Base-by-base conservation (phyloP, 2,888 invertebrate species). In the Torymus tubicola region DNA sequence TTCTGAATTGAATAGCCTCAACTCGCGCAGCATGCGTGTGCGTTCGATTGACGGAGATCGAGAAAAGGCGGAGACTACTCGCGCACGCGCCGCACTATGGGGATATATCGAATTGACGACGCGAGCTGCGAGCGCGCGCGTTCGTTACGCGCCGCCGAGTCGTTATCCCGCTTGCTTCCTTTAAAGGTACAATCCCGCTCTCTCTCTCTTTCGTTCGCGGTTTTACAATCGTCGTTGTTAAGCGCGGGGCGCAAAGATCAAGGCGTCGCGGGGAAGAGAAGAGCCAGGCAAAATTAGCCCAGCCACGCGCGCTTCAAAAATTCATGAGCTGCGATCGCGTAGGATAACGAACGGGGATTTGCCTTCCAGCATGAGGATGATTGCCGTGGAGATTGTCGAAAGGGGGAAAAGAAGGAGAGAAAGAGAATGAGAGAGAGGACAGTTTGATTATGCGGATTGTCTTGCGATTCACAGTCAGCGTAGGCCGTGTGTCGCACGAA, bases 201-300 rank as follows among this genome's bases (percentile, higher is more conserved):
- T n/a, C n/a, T n/a, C n/a, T 24, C 24, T 24, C 24, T 24, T 3
- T 24, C 24, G 24, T 3, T 24, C 24, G 24, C 24, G 24, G 24
- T 24, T 24, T 24, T 63, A 11, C 24, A 64, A 64, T 64, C 64
- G 67, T 50, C 52, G 67, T 67, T 50, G 69, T 69, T 69, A 69
- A 24, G 60, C 70, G 57, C 55, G 57, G 16, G 13, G 24, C 24
- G 24, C 24, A 24, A 24, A 24, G 24, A 24, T 24, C 24, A 24
- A 24, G 24, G 21, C 21, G 21, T 50, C 50, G 67, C 11, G 14
- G 12, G 13, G 13, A 13, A 24, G n/a, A 11, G 31, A 10, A 24
- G n/a, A 18, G 61, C 13, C 52, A 24, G 24, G 61, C 61, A n/a
- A 72, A 72, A 72, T 72, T 72, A 72, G 72, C 72, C n/a, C n/a